phyloP scores from a whole-genome alignment of 2,797 vertebrate genomes.

The Pangasius sanitwongsei region DNA sequence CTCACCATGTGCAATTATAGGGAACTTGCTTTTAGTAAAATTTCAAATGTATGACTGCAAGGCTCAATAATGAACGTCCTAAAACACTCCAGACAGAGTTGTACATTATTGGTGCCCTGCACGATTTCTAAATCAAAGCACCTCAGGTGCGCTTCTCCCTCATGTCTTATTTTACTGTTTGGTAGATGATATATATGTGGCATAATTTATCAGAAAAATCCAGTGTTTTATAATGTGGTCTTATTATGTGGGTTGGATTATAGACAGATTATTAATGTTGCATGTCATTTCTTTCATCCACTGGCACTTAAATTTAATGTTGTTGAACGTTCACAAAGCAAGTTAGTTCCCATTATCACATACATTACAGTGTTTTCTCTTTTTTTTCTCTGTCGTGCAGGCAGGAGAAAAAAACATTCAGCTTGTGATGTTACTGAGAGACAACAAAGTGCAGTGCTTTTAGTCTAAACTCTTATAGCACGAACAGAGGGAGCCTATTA shows the following conservation, averaged over 20 bases:
- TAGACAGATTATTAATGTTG: neutral
- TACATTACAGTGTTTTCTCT: neutral
- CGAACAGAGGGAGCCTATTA: neutral
- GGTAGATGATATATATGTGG: neutral
- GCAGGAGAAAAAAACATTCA: neutral
- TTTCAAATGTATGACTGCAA: neutral
- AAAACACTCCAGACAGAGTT: neutral
- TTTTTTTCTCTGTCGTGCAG: neutral
- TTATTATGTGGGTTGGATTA: neutral
- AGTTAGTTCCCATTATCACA: neutral
- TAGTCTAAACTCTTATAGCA: neutral
- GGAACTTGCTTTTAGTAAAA: neutral
- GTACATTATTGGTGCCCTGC: neutral
- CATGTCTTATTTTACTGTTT: neutral
- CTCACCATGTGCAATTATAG: neutral
- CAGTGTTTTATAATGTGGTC: neutral
- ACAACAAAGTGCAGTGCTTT: neutral
- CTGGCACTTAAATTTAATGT: too few species aligned
- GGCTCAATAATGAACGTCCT: neutral
- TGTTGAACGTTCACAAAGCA: too few species aligned
- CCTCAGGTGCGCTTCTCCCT: neutral
- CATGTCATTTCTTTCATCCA: neutral
- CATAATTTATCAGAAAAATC: neutral
- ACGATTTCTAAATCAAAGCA: neutral
- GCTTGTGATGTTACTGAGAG: neutral